phyloP scores from a whole-genome alignment of 2,888 invertebrate genomes.

The Hirtodrosophila alboralis region DNA sequence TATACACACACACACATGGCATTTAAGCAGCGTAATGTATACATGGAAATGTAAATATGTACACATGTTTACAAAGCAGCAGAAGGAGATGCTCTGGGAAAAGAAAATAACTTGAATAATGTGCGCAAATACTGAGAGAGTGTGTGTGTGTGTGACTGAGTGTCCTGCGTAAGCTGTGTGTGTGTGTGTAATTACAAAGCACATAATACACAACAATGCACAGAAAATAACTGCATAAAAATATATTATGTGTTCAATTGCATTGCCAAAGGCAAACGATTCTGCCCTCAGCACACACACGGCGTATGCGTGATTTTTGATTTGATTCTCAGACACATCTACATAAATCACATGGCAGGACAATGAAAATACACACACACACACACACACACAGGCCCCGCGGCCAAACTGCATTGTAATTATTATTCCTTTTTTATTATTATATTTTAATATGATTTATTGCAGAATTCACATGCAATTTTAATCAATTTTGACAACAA shows the following conservation, averaged over 20 bases:
- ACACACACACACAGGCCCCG: constrained; percentile 1
- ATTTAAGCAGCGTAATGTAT: constrained; percentile 53
- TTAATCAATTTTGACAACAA: constrained; percentile 46
- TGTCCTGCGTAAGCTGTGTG: constrained; percentile 9
- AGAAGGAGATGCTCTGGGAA: constrained; percentile 30
- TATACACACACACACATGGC: constrained; percentile 2
- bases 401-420: constrained; percentile 37
- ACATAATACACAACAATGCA: constrained; percentile 41
- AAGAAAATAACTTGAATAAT: constrained; percentile 67
- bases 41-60: constrained; percentile 66
- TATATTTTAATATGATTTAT: constrained; percentile 33
- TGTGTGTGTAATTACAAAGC: constrained; percentile 60
- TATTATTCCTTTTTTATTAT: constrained; percentile 33
- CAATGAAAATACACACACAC: background rate
- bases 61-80: constrained; percentile 42
- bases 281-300: constrained; percentile 3
- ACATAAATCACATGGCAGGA: constrained; percentile 9
- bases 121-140: constrained; percentile 46
- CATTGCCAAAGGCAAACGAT: constrained; percentile 51
- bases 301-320: constrained; percentile 67
- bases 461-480: constrained; percentile 35
- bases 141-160: constrained; percentile 6
- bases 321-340: constrained; percentile 25
- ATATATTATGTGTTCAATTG: constrained; percentile 71
- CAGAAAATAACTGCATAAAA: constrained; percentile 64